phyloP scores from a whole-genome alignment of 2,113 vertebrate species.

The Chunga burmeisteri region DNA sequence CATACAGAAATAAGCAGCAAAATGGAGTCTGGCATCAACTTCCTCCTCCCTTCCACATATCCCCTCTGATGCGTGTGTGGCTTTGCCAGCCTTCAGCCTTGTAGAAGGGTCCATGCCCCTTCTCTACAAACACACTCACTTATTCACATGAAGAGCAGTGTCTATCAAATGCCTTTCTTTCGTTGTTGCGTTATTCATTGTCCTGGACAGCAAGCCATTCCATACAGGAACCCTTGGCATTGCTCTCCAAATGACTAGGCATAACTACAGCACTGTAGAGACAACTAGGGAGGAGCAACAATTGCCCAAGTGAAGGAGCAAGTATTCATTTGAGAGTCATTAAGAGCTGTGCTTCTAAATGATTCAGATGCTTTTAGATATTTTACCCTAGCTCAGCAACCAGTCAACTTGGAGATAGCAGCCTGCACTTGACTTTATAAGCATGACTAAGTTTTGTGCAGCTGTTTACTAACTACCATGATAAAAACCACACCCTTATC shows the following conservation, averaged over 20 bases:
- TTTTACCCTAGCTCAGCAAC: neutral
- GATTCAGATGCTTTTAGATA: slow-evolving; percentile 34
- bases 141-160: accelerated
- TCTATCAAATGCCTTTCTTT: neutral
- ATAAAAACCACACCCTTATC: slow-evolving; percentile 40
- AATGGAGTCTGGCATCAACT: neutral
- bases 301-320: neutral
- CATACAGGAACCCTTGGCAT: neutral
- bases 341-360: slow-evolving; percentile 7
- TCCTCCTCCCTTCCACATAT: neutral
- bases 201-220: neutral
- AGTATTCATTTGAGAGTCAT: neutral
- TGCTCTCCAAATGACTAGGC: neutral
- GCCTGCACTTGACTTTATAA: slow-evolving; percentile 11
- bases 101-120: neutral
- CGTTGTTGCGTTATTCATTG: neutral
- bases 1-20: neutral
- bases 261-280: neutral
- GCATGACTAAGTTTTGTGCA: slow-evolving; percentile 27
- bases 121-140: neutral
- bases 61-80: neutral
- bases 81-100: neutral
- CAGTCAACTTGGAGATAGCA: neutral
- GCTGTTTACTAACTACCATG: neutral
- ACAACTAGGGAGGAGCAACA: neutral